Percentiles rank a stretch among this genome's conserved stretches.
Evolutionary conservation across 2,888 invertebrate genomes (phyloP).

Genomic region (Tachina fera): DNA sequence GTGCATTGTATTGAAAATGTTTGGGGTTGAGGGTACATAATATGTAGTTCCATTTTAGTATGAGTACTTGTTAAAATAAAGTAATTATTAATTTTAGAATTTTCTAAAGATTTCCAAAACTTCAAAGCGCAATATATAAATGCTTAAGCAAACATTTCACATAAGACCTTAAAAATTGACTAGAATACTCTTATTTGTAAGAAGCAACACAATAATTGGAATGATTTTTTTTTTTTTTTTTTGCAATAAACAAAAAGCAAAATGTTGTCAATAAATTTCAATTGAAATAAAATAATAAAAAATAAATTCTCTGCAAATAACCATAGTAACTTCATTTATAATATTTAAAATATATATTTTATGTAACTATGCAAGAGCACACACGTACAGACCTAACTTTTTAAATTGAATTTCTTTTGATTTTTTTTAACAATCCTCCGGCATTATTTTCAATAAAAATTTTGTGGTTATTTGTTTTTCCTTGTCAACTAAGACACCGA

Average conservation of each 20-base stretch:
- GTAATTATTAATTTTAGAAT: not conserved
- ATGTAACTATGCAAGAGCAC: not conserved
- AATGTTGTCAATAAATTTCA: constrained; percentile 30
- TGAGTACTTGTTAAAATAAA: no score
- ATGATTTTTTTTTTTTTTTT: not conserved
- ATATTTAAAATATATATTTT: not conserved
- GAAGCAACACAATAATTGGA: constrained; percentile 1
- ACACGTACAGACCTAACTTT: not conserved
- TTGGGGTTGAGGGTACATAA: no score
- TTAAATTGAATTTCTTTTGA: constrained; percentile 39
- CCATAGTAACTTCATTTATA: not conserved
- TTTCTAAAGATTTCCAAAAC: not conserved
- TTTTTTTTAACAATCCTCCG: constrained; percentile 9
- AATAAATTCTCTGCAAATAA: constrained; percentile 3
- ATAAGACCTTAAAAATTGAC: not conserved
- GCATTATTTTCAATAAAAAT: constrained; percentile 46
- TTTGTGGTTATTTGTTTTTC: constrained; percentile 36
- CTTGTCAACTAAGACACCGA: constrained; percentile 26
- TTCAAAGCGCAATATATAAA: not conserved
- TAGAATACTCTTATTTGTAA: not conserved
- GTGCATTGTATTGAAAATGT: no score
- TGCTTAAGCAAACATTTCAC: not conserved
- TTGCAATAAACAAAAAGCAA: constrained; percentile 24
- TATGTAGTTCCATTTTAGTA: no score
- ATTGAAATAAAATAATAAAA: not conserved